phyloP scores from a whole-genome alignment of 2,888 invertebrate species.

The Argyresthia goedartella region DNA sequence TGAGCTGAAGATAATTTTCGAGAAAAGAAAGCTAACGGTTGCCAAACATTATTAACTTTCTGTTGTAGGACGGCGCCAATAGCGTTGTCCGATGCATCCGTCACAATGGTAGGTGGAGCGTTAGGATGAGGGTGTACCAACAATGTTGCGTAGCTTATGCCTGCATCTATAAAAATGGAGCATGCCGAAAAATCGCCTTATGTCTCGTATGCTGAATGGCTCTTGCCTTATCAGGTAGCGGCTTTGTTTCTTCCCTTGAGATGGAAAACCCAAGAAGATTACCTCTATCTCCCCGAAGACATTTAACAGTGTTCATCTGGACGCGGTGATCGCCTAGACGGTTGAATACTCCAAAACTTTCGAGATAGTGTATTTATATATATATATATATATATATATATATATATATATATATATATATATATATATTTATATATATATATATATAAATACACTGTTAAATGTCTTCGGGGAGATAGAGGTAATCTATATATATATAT shows the following conservation, averaged over 20 bases:
- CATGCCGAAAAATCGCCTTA: constrained; percentile 20
- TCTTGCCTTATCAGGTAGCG: constrained; percentile 22
- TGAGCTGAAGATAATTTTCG: constrained; percentile 21
- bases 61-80: too few species aligned
- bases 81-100: constrained; percentile 30
- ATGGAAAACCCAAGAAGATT: constrained; percentile 20
- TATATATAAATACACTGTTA: too few species aligned
- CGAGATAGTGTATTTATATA: too few species aligned
- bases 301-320: too few species aligned
- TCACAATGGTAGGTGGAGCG: constrained; percentile 17
- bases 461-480: too few species aligned
- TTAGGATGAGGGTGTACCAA: constrained; percentile 18
- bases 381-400: too few species aligned
- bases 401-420: too few species aligned
- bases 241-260: constrained; percentile 20
- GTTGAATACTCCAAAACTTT: too few species aligned
- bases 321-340: too few species aligned
- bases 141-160: constrained; percentile 16
- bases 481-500: too few species aligned
- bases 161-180: constrained; percentile 10
- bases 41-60: constrained; percentile 13
- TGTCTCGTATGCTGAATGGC: constrained; percentile 13
- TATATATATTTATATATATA: too few species aligned
- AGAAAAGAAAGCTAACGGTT: constrained; percentile 31
- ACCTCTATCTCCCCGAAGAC: background rate